Evolutionary conservation across 2,113 vertebrate species (phyloP).

Genomic region (Rhynchopsitta pachyrhyncha): DNA sequence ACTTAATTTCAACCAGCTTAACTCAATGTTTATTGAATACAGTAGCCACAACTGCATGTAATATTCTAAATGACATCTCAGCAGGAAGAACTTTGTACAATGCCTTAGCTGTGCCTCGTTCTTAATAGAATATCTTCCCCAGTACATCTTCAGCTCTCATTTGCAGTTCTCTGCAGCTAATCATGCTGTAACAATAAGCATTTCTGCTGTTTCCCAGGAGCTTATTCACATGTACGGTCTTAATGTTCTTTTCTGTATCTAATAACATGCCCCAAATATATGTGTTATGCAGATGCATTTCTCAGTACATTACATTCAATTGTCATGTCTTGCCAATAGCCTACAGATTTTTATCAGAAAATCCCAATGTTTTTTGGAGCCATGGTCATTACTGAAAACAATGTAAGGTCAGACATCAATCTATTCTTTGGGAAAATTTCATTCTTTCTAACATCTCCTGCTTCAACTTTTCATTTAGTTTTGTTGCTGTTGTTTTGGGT

Average conservation of each 20-base stretch:
- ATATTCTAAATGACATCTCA: neutral
- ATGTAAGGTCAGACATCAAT: neutral
- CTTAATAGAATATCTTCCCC: neutral
- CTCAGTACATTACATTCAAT: neutral
- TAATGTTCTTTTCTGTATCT: neutral
- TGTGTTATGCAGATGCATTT: neutral
- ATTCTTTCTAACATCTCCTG: neutral
- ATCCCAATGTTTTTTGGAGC: neutral
- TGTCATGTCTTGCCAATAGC: neutral
- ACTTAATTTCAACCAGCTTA: neutral
- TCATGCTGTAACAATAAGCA: neutral
- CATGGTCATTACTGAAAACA: neutral
- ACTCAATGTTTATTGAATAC: neutral
- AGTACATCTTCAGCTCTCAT: neutral
- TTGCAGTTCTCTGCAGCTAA: neutral
- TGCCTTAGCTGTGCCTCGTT: neutral
- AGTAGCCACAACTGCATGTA: neutral
- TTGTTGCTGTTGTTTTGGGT: neutral
- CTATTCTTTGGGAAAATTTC: neutral
- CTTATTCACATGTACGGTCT: neutral
- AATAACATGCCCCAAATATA: neutral
- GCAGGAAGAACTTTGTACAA: neutral
- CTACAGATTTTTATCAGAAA: neutral
- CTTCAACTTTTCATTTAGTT: neutral
- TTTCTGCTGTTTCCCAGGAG: neutral